Base-by-base conservation (phyloP, 2,797 vertebrate species). In the Anguilla obscura region DNA sequence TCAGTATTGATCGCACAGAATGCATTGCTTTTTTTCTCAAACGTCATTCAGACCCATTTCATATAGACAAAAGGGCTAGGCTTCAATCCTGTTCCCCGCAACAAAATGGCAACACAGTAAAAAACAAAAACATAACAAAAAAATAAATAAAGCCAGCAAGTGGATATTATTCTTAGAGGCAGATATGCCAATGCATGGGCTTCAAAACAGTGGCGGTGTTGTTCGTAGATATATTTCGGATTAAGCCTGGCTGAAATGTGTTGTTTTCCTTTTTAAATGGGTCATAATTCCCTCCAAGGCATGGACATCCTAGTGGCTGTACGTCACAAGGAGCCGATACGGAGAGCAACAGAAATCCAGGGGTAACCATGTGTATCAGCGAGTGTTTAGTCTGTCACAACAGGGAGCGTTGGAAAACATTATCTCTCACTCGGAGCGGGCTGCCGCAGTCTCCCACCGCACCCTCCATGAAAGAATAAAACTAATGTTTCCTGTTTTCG, bases 321-420 rank as follows among this genome's bases (percentile, higher is more conserved):
- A 50, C 16, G 24, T 45, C 79, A 48, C 79, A 82, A 82, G 45
- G 24, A 24, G 79, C 21, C 0, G 79, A 50, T 82, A 82, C 12
- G 24, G 79, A 50, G 40, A 82, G 27, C 18, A 50, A 50, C 79
- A 48, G 45, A n/a, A 82, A 91, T 89, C 89, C 90, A 69, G 88
- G 10, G 36, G 87, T 86, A 92, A 90, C 90, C 91, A 90, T 27
- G 88, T 50, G 92, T 91, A 93, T 94, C 92, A 92, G 90, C 90
- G 89, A 89, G 50, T 87, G 92, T 79, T 88, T 86, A 89, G 90
- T 89, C 88, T 91, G 79, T 88, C 88, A 40, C 91, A 87, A 92
- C 90, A n/a, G 90, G 91, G 76, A 89, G 87, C 21, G 21, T 7
- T 86, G 87, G 89, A 88, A 92, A 89, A 82, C 80, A n/a, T 90